Base-by-base conservation (phyloP, 1,140 invertebrate genomes). In the Drosophila lacteicornis region DNA sequence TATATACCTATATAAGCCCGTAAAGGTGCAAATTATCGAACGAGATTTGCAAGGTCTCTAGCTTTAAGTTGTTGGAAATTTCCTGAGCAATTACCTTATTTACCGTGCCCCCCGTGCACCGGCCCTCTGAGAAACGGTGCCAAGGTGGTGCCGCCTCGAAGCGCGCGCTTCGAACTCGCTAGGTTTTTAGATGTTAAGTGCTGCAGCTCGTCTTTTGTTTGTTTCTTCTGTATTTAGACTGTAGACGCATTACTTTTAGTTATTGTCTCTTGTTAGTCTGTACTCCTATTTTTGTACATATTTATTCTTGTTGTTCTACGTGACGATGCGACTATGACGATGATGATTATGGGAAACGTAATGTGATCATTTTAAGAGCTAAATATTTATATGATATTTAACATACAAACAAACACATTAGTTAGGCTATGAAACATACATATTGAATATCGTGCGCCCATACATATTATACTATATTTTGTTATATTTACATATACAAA, bases 291-390 rank as follows among this genome's bases (percentile, higher is more conserved):
- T 82, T 90, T 90, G 85, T 90, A 90, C 69, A 90, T 90, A 90
- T 90, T 90, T 90, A 90, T 90, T 90, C 65, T 85, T 90, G 85
- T 88, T 88, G 74, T 85, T 85, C 63, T 25, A 56, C 19, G 51
- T 66, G 56, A 45, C 60, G 58, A 61, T 65, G 67, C 53, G 42
- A 80, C 75, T 68, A 86, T 60, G 62, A 86, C 61, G 75, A 80
- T 76, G 73, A 82, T 88, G 70, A 90, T 85, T 84, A 82, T 90
- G 78, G 79, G 87, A 85, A 90, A 90, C 85, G 81, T 90, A 70
- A 90, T 90, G 85, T 90, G 85, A 90, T 90, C 79, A 90, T 90
- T 77, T 75, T 90, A 88, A 73, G 75, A 88, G 70, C 85, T 90
- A 84, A 69, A 81, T 88, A 87, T 83, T 79, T 88, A 83, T 87